Evolutionary conservation across 2,113 vertebrate species (phyloP).

Genomic region (Scalopus aquaticus): DNA sequence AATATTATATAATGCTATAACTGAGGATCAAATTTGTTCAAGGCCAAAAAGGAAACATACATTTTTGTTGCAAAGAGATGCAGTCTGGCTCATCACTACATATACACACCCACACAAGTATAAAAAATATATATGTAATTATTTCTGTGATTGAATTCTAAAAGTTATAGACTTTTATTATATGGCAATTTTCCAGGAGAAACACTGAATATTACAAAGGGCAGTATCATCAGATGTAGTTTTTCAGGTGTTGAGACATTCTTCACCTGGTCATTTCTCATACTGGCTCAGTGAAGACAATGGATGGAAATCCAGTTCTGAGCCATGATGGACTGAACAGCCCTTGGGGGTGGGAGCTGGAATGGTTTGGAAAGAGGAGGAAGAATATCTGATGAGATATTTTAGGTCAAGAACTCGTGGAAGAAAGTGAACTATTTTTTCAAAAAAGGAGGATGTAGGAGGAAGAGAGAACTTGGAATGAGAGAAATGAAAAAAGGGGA

Average conservation of each 20-base stretch:
- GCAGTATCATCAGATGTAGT: neutral
- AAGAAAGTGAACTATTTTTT: neutral
- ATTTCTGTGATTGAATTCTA: neutral
- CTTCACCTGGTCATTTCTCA: neutral
- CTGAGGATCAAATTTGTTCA: constrained; percentile 8
- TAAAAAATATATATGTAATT: neutral
- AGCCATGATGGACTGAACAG: neutral
- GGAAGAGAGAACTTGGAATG: neutral
- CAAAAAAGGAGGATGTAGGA: neutral
- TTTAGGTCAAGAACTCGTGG: neutral
- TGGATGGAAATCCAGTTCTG: neutral
- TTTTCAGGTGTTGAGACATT: neutral
- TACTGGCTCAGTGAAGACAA: neutral
- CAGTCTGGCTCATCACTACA: neutral
- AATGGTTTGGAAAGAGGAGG: neutral
- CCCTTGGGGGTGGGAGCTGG: neutral
- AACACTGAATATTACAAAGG: neutral
- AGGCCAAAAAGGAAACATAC: neutral
- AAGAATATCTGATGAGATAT: neutral
- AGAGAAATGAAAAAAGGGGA: neutral
- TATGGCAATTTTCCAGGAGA: neutral
- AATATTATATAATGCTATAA: neutral
- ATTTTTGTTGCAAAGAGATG: constrained; percentile 18
- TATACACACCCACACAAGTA: neutral
- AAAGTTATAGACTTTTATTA: neutral